Evolutionary conservation across 2,113 vertebrate genomes (phyloP), one percentile per base, ranked within the genome.

Genomic region (Cyprinodon brontotheroides): DNA sequence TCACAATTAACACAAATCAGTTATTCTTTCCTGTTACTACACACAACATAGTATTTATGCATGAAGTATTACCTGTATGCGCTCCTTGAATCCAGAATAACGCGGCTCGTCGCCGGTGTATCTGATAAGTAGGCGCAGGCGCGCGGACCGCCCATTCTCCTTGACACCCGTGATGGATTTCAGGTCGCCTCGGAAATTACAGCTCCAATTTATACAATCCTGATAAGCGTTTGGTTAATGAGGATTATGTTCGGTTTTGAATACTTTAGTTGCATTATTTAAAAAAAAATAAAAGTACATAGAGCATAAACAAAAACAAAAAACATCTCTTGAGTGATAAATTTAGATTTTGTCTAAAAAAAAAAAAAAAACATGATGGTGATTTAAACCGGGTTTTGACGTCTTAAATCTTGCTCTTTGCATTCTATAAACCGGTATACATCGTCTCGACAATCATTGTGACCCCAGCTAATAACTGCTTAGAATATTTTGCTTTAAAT

Each of bases 91-190:
- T 38, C 15, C n/a, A 17, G 11, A 12, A 22, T 3, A 45, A 45
- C 3, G 3, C 2, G 5, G 4, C 57, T 2, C 15, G 4, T 1
- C 50, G 2, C 0, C 20, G 4, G 20, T 1, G 6, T 47, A 62
- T 59, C 8, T 2, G 5, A 3, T 8, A 20, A 15, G 12, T 67
- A 36, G n/a, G 68, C 7, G 48, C 11, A 15, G 9, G 20, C 13
- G 39, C 29, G 22, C 20, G 47, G 41, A 65, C 86, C 84, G 75
- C 82, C 89, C 80, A 71, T 2, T 90, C 77, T 80, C 82, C 76
- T 81, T 85, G 84, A 90, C 83, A 43, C 20, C 0, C 4, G 7
- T 74, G 84, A 3, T 59, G 67, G 29, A 79, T 20, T 88, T 90
- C 82, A 83, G 0, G 67, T 17, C 60, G 1, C 3, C 66, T 59